A percentile compares a stretch with the other conserved stretches of the same genome.
Evolutionary conservation across 2,797 vertebrate genomes (phyloP).

Genomic region (Orestias chungarensis): DNA sequence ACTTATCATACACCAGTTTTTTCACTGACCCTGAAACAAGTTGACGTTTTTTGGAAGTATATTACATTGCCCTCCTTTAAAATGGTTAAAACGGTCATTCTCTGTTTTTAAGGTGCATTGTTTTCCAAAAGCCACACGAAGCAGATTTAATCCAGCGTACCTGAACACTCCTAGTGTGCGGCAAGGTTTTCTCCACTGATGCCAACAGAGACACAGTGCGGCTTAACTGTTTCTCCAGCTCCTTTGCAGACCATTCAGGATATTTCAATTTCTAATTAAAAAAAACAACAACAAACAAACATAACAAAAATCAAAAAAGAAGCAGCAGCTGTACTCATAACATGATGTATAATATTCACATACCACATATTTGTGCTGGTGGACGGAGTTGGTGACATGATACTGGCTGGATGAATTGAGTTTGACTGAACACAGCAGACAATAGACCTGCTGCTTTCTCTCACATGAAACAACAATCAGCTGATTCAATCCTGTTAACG

Average conservation of each 20-base stretch:
- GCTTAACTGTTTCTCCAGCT: constrained; percentile 7
- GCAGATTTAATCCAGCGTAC: constrained; percentile 25
- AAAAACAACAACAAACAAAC: too few species aligned
- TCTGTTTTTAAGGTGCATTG: background rate
- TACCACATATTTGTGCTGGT: constrained; percentile 64
- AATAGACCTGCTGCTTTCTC: constrained; percentile 53
- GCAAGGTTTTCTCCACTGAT: constrained; percentile 18
- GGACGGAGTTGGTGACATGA: constrained; percentile 15
- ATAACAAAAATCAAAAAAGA: too few species aligned
- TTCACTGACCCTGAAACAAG: too few species aligned
- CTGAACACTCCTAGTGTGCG: background rate
- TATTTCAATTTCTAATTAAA: constrained; percentile 45
- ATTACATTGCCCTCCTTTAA: too few species aligned
- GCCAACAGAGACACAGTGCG: constrained; percentile 21
- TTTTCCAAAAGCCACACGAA: background rate
- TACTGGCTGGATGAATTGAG: background rate
- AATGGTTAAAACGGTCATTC: background rate
- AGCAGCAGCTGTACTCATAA: background rate
- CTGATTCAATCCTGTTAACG: constrained; percentile 42
- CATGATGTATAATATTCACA: background rate
- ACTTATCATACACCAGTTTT: too few species aligned
- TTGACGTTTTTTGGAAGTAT: too few species aligned
- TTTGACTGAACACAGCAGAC: constrained; percentile 57
- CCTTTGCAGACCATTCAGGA: constrained; percentile 19
- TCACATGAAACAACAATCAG: constrained; percentile 40